Evolutionary conservation across 2,888 invertebrate genomes (phyloP), one percentile per base, ranked within the genome.

Genomic region (Ectemnius cavifrons): DNA sequence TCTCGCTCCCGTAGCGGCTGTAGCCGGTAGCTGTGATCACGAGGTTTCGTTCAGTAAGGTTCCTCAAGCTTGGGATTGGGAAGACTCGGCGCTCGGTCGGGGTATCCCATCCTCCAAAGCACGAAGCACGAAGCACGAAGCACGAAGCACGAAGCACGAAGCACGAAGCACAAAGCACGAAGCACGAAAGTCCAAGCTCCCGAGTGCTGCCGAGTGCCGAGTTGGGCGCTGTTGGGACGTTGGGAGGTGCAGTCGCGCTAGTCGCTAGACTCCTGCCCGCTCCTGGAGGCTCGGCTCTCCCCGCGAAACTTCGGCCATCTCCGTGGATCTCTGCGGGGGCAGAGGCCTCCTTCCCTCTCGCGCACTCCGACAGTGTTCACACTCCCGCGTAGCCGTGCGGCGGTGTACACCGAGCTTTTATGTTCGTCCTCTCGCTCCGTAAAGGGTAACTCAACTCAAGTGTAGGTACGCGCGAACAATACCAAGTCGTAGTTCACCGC

Each of bases 281-380:
- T 37, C 37, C 74, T 72, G 78, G 56, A 56, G 69, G 20, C 66
- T 82, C 88, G 88, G 65, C 27, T 13, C 6, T 0, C 52, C 27
- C 86, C 90, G 90, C 70, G 8, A 23, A 2, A 0, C 60, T 70
- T 89, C 90, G 90, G 79, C 69, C 67, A 63, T 85, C 78, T 87
- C 87, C 90, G 90, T 80, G 84, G 89, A 90, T 88, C 90, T 89
- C 88, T 90, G 90, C 90, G 90, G 90, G 90, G 90, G 90, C 88
- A 89, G 85, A 87, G 88, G 86, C 88, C 85, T 85, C 85, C 81
- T 81, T 81, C 81, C 71, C 78, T 81, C 73, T 73, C 70, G 76
- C 78, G 72, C 67, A 72, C 76, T 67, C 68, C 82, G 77, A 75
- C 82, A 82, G 82, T 80, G 74, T 81, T 81, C 83, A 83, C 80